Base-by-base conservation (phyloP, 2,888 invertebrate species). In the Cephus pygmeus region DNA sequence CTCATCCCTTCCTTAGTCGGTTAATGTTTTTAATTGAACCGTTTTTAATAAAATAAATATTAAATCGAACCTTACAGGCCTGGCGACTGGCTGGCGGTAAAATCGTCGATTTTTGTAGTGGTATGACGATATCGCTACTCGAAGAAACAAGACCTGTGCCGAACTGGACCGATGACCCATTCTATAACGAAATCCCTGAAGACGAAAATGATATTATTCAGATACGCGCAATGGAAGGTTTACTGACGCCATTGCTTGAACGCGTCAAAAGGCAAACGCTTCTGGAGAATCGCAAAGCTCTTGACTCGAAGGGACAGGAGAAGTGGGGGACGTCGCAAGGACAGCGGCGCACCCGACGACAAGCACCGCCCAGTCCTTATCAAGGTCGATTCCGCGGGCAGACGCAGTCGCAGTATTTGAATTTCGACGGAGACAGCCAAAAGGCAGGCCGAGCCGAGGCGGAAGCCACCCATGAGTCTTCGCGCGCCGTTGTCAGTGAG, bases 341-440 rank as follows among this genome's bases (percentile, higher is more conserved):
- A 15, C 76, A 15, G 35, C 73, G 34, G 76, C 88, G 90, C 75
- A 79, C 69, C n/a, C 89, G 84, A 36, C 87, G 91, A 56, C 88
- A 91, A 73, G 81, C 85, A 1, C 79, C 81, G 71, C 56, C 56
- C 56, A 56, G 56, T 23, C 86, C 86, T 15, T 85, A 83, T 79
- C 82, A 85, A 36, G 90, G 93, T 73, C 92, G 93, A 34, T 94
- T 93, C 85, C 92, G 95, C 75, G 96, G 96, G 3, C 97, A 97
- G 91, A 96, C 97, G 0, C 97, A 97, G 89, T 96, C 96, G 3
- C 97, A 97, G 89, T 97, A 96, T 90, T 92, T 97, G 85, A 95
- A 95, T 88, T 94, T 94, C 83, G 95, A 95, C 77, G 93, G 93
- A 79, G 94, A 94, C 69, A 92, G 92, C 80, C 88, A 92, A 81